A percentile compares a stretch with the other conserved stretches of the same genome.
Conservation (phyloP, 2,797 vertebrate genomes). For the Lemur catta region DNA sequence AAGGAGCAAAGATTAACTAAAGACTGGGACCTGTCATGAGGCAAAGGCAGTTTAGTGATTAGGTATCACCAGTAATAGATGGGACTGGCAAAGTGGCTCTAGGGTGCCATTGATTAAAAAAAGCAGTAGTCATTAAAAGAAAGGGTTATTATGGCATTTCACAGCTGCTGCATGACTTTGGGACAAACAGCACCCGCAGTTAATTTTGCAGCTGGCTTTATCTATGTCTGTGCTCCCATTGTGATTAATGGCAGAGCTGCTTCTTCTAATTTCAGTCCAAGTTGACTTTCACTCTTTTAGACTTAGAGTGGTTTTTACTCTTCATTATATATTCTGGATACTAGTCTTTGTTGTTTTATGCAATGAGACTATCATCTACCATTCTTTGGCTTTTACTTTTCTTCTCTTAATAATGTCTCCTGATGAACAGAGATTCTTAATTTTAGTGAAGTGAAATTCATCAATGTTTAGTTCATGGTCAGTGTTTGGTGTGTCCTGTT, state of each 20-base stretch:
- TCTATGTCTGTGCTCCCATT: background rate
- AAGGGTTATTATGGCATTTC: background rate
- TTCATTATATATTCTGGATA: conserved; percentile 1
- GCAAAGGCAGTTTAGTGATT: background rate
- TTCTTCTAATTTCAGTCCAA: background rate
- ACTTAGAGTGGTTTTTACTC: background rate
- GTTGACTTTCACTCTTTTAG: background rate
- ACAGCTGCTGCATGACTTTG: background rate
- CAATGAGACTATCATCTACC: background rate
- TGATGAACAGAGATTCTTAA: background rate
- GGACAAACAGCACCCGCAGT: background rate
- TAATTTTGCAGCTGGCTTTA: conserved; percentile 7
- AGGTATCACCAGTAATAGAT: background rate
- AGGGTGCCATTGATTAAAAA: background rate
- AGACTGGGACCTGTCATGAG: background rate
- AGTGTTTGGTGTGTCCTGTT: background rate
- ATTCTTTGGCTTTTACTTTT: background rate
- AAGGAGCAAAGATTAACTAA: background rate
- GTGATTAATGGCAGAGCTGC: background rate
- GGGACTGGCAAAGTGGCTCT: background rate
- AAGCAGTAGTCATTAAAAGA: background rate
- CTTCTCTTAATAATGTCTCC: background rate
- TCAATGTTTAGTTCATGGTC: background rate
- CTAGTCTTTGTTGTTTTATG: background rate
- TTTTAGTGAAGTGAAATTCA: background rate